phyloP scores from a whole-genome alignment of 2,888 invertebrate species.

The Pachymerium ferrugineum region DNA sequence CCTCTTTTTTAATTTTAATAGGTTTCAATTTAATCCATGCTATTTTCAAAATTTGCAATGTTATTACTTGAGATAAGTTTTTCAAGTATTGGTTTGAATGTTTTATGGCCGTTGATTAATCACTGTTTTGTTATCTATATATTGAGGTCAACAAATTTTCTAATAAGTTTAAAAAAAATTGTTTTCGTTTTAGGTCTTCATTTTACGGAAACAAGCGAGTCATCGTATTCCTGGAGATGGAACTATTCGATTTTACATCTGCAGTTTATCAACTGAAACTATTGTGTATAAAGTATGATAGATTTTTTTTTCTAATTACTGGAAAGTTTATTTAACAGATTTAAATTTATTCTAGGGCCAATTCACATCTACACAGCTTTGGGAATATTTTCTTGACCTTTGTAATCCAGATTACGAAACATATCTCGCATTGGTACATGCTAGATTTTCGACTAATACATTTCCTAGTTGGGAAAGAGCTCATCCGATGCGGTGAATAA shows the following conservation, averaged over 20 bases:
- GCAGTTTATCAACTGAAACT: conserved; percentile 82
- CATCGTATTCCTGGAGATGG: conserved; percentile 80
- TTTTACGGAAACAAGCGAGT: conserved; percentile 86
- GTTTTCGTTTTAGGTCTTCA: conserved; percentile 67
- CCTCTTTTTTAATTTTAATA: too few species aligned
- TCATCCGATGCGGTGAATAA: conserved; percentile 79
- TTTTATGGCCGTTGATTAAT: too few species aligned
- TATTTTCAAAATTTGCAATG: not conserved
- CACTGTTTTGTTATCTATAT: conserved; percentile 13
- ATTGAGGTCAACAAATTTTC: conserved; percentile 37
- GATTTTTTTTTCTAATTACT: not conserved
- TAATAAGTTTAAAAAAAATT: not conserved
- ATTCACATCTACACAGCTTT: conserved; percentile 89
- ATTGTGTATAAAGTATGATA: conserved; percentile 78
- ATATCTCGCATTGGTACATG: conserved; percentile 93
- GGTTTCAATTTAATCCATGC: not conserved
- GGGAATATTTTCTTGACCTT: conserved; percentile 66
- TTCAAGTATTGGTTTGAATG: too few species aligned
- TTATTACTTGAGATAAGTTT: not conserved
- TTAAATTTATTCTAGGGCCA: conserved; percentile 59
- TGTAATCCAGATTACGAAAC: conserved; percentile 66
- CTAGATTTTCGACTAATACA: conserved; percentile 97
- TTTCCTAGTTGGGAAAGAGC: conserved; percentile 99
- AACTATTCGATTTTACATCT: conserved; percentile 82
- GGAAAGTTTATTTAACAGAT: not conserved